phyloP scores from a whole-genome alignment of 2,888 invertebrate species.

The Dynastes grantii region DNA sequence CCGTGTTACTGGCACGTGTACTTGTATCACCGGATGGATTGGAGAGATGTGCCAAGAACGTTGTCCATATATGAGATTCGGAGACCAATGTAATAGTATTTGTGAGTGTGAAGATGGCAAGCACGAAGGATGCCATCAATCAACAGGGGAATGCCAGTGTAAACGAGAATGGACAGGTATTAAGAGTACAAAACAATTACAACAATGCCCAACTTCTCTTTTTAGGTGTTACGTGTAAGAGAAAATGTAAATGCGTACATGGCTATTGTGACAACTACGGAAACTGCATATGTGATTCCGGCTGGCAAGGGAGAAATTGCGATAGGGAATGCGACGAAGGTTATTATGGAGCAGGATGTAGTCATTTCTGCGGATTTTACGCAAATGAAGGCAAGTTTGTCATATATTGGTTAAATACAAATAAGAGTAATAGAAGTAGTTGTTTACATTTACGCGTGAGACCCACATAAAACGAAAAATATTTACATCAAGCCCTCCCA shows the following conservation, averaged over 20 bases:
- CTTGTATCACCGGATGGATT: constrained; percentile 87
- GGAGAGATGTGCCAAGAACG: constrained; percentile 81
- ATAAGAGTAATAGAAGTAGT: too few relatives aligned
- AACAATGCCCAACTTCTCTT: not conserved
- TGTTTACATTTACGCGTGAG: too few relatives aligned
- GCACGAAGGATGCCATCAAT: constrained; percentile 12
- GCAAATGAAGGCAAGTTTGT: not conserved
- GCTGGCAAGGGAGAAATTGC: constrained; percentile 39
- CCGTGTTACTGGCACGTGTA: constrained; percentile 84
- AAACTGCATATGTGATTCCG: constrained; percentile 18
- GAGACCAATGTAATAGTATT: constrained; percentile 70
- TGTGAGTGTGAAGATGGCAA: constrained; percentile 74
- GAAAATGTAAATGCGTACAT: constrained; percentile 4
- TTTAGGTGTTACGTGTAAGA: constrained; percentile 25
- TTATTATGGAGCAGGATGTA: constrained; percentile 32
- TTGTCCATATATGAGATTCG: constrained; percentile 74
- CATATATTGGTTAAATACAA: too few relatives aligned
- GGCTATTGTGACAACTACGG: constrained; percentile 28
- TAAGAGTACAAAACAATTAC: not conserved
- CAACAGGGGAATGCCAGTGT: constrained; percentile 28
- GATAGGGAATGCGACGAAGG: constrained; percentile 21
- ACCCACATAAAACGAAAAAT: too few relatives aligned
- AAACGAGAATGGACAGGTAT: constrained; percentile 36
- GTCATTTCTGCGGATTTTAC: not conserved
- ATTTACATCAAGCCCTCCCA: too few relatives aligned